Conservation (phyloP, 2,113 vertebrate genomes). For the Podiceps cristatus region DNA sequence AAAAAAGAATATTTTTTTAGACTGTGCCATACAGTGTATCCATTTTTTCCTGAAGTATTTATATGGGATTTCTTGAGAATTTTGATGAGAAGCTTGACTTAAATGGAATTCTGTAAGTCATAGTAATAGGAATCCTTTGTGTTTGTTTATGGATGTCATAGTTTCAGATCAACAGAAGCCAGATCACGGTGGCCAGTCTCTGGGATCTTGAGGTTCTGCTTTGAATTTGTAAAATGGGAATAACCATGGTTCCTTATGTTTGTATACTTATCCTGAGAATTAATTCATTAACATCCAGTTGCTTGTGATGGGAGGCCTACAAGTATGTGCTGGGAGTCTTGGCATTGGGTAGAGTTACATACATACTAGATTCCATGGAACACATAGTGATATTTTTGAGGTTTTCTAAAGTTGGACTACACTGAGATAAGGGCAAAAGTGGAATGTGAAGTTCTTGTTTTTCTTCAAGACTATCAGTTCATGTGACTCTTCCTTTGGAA, state of each 20-base stretch:
- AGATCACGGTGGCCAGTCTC: not conserved
- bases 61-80: not conserved
- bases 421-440: not conserved
- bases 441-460: not conserved
- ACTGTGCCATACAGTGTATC: not conserved
- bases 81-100: not conserved
- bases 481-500: not conserved
- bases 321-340: not conserved
- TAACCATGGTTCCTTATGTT: fast-evolving
- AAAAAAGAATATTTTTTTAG: not conserved
- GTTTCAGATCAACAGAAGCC: not conserved
- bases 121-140: not conserved
- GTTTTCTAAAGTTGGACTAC: not conserved
- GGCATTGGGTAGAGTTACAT: not conserved
- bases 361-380: not conserved
- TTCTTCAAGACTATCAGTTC: not conserved
- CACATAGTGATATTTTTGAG: not conserved
- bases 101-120: not conserved
- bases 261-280: not conserved
- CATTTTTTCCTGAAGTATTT: not conserved
- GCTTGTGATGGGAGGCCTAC: not conserved
- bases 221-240: not conserved
- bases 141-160: not conserved
- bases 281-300: not conserved
- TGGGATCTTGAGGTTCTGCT: not conserved